Conservation (phyloP, 2,888 invertebrate genomes). For the Plemyria rubiginata region DNA sequence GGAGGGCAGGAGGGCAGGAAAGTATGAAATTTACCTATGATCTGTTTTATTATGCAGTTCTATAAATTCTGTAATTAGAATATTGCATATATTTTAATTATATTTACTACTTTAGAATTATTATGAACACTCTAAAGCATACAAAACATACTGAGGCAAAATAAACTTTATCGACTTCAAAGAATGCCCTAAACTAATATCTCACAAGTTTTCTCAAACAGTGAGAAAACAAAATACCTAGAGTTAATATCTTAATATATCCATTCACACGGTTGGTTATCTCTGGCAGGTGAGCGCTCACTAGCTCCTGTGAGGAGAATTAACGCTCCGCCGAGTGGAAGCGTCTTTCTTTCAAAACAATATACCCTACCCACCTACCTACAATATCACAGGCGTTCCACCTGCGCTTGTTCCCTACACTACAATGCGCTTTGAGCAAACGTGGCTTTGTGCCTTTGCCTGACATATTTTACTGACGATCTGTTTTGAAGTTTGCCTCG, state of each 20-base stretch:
- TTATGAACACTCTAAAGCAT: too few relatives aligned
- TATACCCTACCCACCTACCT: conserved; percentile 40
- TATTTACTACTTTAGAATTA: too few relatives aligned
- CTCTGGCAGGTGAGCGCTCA: conserved; percentile 45
- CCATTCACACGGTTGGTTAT: conserved; percentile 33
- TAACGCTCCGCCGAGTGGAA: conserved; percentile 71
- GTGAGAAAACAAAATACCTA: conserved; percentile 16
- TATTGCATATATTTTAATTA: too few relatives aligned
- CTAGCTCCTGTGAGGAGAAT: conserved; percentile 59
- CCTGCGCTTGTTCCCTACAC: conserved; percentile 21
- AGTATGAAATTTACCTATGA: too few relatives aligned
- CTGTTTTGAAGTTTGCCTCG: conserved; percentile 3
- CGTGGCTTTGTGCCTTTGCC: conserved; percentile 28
- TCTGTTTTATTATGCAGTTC: too few relatives aligned
- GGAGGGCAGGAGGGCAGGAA: too few relatives aligned
- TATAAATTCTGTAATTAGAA: too few relatives aligned
- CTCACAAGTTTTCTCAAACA: conserved; percentile 6
- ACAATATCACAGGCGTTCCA: conserved; percentile 10
- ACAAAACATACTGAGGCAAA: too few relatives aligned
- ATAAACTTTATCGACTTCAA: too few relatives aligned
- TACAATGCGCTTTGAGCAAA: conserved; percentile 31
- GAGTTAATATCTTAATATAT: conserved; percentile 21
- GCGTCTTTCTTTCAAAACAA: conserved; percentile 64
- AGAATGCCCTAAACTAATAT: not conserved
- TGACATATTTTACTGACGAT: conserved; percentile 10